Base-by-base conservation (phyloP, 2,113 vertebrate species). In the Micronycteris hirsuta region DNA sequence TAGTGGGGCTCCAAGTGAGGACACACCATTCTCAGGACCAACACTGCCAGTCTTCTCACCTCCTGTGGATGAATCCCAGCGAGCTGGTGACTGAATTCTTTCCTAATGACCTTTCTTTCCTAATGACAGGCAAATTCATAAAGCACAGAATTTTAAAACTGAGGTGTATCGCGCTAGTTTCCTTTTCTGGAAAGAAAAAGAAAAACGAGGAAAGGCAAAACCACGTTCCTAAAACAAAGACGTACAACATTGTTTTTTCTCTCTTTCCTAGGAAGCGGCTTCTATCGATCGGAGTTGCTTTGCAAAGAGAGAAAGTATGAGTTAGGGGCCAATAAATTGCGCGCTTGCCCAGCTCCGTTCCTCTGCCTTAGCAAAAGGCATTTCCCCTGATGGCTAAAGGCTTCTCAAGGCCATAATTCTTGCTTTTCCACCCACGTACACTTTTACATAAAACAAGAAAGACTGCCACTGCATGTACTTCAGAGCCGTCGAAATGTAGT, bases 391-490 rank as follows among this genome's bases (percentile, higher is more conserved):
- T 91, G 96, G 95, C 82, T 49, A 33, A 93, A 68, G 38, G 22
- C 38, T 96, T 83, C 86, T 56, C 49, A 24, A 91, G 92, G 92
- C 86, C 94, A 61, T 98, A 96, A 97, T 96, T 98, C 95, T 97
- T 96, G 81, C 45, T 74, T 95, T 93, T 95, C 95, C 82, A 70
- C 76, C 88, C 85, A 97, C 45, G 0, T 94, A 94, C 47, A 52
- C 90, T 90, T 97, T 93, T 96, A 94, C 91, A 97, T 96, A 96
- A 95, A 97, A 93, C 54, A 96, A 96, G 94, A 96, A 97, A 96
- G 95, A 88, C 65, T 83, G 80, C 73, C 71, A 84, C 61, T 68
- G 56, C n/a, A 28, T 68, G 73, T 28, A 76, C 49, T 96, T 97
- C 92, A 86, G 65, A 82, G 49, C 67, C 92, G 81, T 83, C 87